phyloP scores from a whole-genome alignment of 2,113 vertebrate species.

The Sinosuthora webbiana region DNA sequence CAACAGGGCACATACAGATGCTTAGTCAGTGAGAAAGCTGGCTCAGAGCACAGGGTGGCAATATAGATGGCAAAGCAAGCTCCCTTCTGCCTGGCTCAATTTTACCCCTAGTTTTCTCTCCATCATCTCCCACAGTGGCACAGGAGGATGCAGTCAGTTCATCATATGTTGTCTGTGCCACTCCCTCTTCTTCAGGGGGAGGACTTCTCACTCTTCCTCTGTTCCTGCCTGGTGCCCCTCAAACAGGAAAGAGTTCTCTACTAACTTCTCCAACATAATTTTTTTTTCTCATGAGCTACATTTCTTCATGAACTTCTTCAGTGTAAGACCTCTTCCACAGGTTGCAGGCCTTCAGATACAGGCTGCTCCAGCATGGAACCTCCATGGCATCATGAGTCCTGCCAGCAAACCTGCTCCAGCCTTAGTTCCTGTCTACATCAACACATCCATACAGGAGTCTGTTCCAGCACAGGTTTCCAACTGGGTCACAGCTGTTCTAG shows the following conservation, averaged over 20 bases:
- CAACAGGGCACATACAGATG: neutral
- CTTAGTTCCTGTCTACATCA: neutral
- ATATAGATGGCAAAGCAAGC: neutral
- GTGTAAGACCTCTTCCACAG: neutral
- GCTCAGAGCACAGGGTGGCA: neutral
- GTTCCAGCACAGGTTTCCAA: neutral
- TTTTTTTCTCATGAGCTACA: neutral
- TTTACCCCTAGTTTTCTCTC: neutral
- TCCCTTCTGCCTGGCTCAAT: neutral
- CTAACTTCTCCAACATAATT: neutral
- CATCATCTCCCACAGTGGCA: fast-evolving
- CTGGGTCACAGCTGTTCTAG: neutral
- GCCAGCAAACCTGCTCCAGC: neutral
- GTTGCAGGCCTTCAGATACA: neutral
- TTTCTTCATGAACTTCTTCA: neutral
- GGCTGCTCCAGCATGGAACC: neutral
- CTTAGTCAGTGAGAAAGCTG: neutral
- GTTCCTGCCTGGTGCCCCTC: neutral
- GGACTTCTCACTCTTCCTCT: neutral
- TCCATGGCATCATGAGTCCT: too few species aligned
- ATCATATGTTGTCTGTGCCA: neutral
- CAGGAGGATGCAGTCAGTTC: neutral
- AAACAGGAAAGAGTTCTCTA: neutral
- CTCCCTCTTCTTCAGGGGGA: neutral
- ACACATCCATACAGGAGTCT: neutral